Base-by-base conservation (phyloP, 1,140 invertebrate species). In the Drosophila repletoides region DNA sequence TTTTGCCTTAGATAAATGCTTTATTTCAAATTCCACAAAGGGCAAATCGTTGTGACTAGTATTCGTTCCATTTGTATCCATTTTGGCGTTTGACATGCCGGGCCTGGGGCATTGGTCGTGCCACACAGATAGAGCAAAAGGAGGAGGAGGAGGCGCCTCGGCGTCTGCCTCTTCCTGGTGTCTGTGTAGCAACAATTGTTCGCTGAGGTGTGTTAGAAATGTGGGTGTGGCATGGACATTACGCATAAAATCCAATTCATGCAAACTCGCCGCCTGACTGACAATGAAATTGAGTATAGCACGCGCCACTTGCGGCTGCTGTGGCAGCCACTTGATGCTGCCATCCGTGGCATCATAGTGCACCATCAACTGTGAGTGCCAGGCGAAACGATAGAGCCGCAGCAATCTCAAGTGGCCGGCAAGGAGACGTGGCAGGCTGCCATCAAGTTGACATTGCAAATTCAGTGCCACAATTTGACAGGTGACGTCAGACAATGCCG, bases 21-120 rank as follows among this genome's bases (percentile, higher is more conserved):
- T 72, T 66, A 84, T 55, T 66, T 79, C 43, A 34, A 84, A 55
- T 17, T 74, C 52, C 33, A 84, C 70, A 84, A 74, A 72, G 28
- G 79, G 38, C 79, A 84, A 81, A 73, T 84, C 79, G 59, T 77
- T 79, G n/a, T n/a, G n/a, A n/a, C n/a, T n/a, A n/a, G n/a, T n/a
- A n/a, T 59, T 41, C 53, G 33, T 49, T 61, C 46, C 17, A 29
- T 10, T 14, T 15, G 29, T 21, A 51, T 71, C 59, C 64, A 34
- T 41, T 34, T 51, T 40, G 33, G 58, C 19, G 26, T 2, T 36
- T 58, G 67, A 7, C 52, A 64, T 55, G 28, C 46, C 9, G 33
- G 5, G 26, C 49, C 43, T 63, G 45, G 72, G 63, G 33, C 63
- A 59, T 26, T 43, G 55, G 24, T 79, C 75, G 36, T 79, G 65